Percentiles rank a stretch among this genome's conserved stretches.
These are phyloP conservation scores for Psettodes erumei DNA, from an alignment of 2,113 vertebrate genomes.

Conservation along the genomic window DNA sequence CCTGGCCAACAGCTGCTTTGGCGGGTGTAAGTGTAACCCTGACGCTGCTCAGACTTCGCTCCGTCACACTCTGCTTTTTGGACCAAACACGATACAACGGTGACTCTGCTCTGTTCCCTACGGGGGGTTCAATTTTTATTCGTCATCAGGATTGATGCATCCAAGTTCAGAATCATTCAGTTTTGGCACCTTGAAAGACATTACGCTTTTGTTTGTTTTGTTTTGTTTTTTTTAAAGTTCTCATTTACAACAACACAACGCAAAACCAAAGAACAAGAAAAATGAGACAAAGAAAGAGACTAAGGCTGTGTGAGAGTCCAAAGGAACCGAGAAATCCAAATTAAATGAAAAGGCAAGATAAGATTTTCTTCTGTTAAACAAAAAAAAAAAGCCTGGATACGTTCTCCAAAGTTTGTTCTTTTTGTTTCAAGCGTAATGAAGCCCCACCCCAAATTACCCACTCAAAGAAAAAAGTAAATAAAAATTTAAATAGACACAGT, in stretches of 20 bases:
- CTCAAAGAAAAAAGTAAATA: constrained; percentile 28
- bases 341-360: constrained; percentile 61
- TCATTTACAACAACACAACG: constrained; percentile 80
- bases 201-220: constrained; percentile 68
- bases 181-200: constrained; percentile 83
- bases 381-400: constrained; percentile 63
- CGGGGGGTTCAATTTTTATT: constrained; percentile 79
- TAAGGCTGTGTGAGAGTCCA: constrained; percentile 74
- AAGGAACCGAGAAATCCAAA: constrained; percentile 44
- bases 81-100: constrained; percentile 47
- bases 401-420: constrained; percentile 61
- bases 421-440: constrained; percentile 65
- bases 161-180: constrained; percentile 82
- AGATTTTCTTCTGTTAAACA: constrained; percentile 43
- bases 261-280: constrained; percentile 70
- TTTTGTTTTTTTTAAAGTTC: constrained; percentile 57
- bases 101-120: constrained; percentile 66
- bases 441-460: constrained; percentile 50
- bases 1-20: too few relatives aligned
- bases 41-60: too few relatives aligned
- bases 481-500: constrained; percentile 72
- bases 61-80: background rate
- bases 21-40: too few relatives aligned
- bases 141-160: constrained; percentile 81
- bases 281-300: constrained; percentile 64